Base-by-base conservation (phyloP, 2,797 vertebrate species). In the Gallinago nigripennis region DNA sequence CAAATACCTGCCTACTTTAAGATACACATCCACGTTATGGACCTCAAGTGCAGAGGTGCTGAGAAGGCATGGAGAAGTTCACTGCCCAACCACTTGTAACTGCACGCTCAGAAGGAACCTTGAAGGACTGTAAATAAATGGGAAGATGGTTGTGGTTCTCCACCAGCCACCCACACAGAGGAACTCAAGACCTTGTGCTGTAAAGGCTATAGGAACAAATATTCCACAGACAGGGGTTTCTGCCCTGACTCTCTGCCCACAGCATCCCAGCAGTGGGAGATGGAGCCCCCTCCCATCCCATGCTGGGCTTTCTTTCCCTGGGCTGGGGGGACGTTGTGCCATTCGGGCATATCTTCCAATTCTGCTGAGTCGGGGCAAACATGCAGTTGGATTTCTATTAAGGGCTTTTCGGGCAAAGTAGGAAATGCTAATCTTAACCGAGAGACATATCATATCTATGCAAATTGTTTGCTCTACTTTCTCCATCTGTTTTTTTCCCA, bases 381-480 rank as follows among this genome's bases (percentile, higher is more conserved):
- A 43, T 2, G 15, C 63, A 56, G 70, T 46, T 84, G 25, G 54
- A 73, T 94, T 92, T 94, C 63, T 90, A 95, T 95, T 95, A 92
- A 82, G 86, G 81, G 68, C 31, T 95, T 94, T 68, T 80, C 86
- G 95, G 88, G 93, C 63, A 0, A 95, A 93, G 88, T 80, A 84
- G 71, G 75, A 95, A 97, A 96, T 89, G 92, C 64, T 96, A 95
- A 95, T 95, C 93, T 96, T 94, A 95, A 95, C 95, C 77, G 94
- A 96, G 95, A 97, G 86, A 93, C 94, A 92, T 84, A 96, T 91
- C 91, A 82, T 85, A 92, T 95, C 93, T 95, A 97, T 96, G 95
- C 95, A 97, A 95, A 96, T 95, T 91, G 91, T 88, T 96, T 95
- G 96, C 96, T 97, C 96, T 95, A 96, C 95, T 96, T 97, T 96